Evolutionary conservation across 2,113 vertebrate genomes (phyloP).

Genomic region (Monopterus albus): DNA sequence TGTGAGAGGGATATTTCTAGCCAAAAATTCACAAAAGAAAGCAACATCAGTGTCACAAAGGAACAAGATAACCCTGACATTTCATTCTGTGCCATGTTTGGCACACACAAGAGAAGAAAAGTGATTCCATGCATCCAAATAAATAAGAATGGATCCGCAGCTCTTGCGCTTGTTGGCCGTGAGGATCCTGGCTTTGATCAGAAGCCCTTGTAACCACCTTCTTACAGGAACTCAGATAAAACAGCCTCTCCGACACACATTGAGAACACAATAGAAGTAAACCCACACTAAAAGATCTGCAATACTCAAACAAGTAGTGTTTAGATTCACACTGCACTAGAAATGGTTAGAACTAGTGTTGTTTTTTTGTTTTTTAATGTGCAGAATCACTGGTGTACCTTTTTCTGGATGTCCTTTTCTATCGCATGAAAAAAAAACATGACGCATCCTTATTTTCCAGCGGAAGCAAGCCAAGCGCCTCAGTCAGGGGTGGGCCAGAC

Average conservation of each 20-base stretch:
- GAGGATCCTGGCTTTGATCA: conserved; percentile 71
- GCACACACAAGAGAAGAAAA: conserved; percentile 67
- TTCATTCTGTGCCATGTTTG: conserved; percentile 61
- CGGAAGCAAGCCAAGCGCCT: conserved; percentile 62
- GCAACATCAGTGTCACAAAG: conserved; percentile 66
- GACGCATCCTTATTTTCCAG: conserved; percentile 58
- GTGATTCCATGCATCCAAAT: no score
- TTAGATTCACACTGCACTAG: background rate
- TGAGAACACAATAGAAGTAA: background rate
- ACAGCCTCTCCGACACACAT: conserved; percentile 18
- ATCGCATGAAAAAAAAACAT: conserved; percentile 32
- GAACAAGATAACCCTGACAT: conserved; percentile 68
- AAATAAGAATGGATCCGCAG: conserved; percentile 76
- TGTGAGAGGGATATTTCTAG: conserved; percentile 65
- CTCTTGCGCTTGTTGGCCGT: conserved; percentile 40
- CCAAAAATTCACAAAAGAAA: conserved; percentile 61
- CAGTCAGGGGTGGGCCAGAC: conserved; percentile 65
- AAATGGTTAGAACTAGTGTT: no score
- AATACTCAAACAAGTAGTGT: conserved; percentile 13
- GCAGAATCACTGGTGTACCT: no score
- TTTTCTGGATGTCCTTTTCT: conserved; percentile 12
- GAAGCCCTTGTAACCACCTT: conserved; percentile 45
- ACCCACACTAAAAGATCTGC: background rate
- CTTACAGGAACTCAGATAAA: conserved; percentile 48
- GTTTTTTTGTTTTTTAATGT: no score